These are phyloP conservation scores for Incurvaria masculella DNA, from an alignment of 2,888 invertebrate species.

Conservation along the genomic window DNA sequence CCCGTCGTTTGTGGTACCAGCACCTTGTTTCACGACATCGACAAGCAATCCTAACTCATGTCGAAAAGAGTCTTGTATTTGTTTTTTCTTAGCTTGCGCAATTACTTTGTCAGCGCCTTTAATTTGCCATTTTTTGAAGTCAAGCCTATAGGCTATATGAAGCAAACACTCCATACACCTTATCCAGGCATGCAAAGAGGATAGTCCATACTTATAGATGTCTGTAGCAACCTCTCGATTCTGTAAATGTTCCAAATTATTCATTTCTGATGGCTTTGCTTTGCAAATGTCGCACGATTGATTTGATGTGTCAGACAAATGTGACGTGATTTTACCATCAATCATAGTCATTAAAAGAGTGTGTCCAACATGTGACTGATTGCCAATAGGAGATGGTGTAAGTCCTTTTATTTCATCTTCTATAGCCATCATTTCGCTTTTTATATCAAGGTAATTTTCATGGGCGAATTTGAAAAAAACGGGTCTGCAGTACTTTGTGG, in stretches of 20 bases:
- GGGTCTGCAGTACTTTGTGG: slow-evolving; percentile 12
- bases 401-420: slow-evolving; percentile 8
- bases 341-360: slow-evolving; percentile 17
- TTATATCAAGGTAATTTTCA: background rate
- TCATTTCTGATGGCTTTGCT: slow-evolving; percentile 17
- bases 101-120: slow-evolving; percentile 14
- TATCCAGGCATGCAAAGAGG: slow-evolving; percentile 19
- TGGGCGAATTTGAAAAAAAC: slow-evolving; percentile 5
- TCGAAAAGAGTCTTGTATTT: slow-evolving; percentile 14
- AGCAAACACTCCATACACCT: slow-evolving; percentile 19
- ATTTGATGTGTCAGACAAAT: slow-evolving; percentile 12
- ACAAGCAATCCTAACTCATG: slow-evolving; percentile 9
- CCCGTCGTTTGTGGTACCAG: slow-evolving; percentile 12
- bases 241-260: slow-evolving; percentile 14
- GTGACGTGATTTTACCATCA: slow-evolving; percentile 18
- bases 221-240: slow-evolving; percentile 11
- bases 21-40: slow-evolving; percentile 10
- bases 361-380: slow-evolving; percentile 9
- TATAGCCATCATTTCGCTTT: slow-evolving; percentile 11
- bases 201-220: slow-evolving; percentile 16
- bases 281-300: slow-evolving; percentile 12
- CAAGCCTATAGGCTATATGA: slow-evolving; percentile 11
- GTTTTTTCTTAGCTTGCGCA: slow-evolving; percentile 8
- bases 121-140: slow-evolving; percentile 17
- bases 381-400: slow-evolving; percentile 6